These are phyloP conservation scores for Lampris megalopsis DNA, from an alignment of 2,113 vertebrate species.

Conservation along the genomic window DNA sequence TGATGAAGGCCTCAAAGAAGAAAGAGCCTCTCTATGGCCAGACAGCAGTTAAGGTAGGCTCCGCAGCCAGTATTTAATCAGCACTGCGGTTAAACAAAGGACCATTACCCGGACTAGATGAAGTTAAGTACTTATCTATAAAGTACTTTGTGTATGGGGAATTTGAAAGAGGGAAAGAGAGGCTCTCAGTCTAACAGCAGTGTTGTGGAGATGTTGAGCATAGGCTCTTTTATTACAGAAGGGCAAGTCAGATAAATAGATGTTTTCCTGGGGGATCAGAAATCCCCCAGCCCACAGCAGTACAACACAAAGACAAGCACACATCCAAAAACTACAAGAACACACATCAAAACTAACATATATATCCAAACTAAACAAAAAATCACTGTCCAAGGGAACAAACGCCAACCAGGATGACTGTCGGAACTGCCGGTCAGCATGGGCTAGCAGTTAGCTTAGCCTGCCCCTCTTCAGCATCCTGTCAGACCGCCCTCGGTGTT, in stretches of 20 bases:
- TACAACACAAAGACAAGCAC: no score
- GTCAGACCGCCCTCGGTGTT: no score
- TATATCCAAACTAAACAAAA: no score
- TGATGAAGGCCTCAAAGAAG: constrained; percentile 63
- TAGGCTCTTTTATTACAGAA: constrained; percentile 46
- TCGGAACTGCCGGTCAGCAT: no score
- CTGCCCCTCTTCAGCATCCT: no score
- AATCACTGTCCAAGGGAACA: no score
- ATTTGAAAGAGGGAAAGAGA: neutral
- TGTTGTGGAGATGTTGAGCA: constrained; percentile 29
- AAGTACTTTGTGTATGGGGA: constrained; percentile 25
- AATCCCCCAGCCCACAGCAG: no score
- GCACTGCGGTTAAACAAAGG: constrained; percentile 14
- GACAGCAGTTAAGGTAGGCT: constrained; percentile 56
- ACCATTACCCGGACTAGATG: constrained; percentile 21
- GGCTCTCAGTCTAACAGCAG: constrained; percentile 3
- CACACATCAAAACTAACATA: no score
- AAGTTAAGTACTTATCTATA: neutral
- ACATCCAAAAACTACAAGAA: no score
- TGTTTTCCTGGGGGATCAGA: neutral
- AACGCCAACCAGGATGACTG: no score
- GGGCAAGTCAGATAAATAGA: constrained; percentile 4
- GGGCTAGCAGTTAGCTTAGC: no score
- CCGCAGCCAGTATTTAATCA: neutral
- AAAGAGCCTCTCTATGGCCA: constrained; percentile 19